phyloP scores from a whole-genome alignment of 2,888 invertebrate species.

The Thymelicus sylvestris region DNA sequence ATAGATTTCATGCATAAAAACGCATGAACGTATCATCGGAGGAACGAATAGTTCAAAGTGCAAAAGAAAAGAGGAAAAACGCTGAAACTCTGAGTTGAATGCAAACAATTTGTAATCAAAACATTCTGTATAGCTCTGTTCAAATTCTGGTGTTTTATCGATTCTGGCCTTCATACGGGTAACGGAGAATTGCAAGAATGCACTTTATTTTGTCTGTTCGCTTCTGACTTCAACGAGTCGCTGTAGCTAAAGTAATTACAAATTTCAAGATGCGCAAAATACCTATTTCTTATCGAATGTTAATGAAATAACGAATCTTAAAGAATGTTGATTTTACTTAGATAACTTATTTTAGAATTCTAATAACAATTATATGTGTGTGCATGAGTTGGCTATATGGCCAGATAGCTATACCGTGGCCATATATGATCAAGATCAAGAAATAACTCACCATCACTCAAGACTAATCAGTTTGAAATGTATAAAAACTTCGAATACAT shows the following conservation, averaged over 20 bases:
- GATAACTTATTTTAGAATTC: too few relatives aligned
- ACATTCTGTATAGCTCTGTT: background rate
- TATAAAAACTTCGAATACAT: background rate
- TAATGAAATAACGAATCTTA: too few relatives aligned
- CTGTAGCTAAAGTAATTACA: background rate
- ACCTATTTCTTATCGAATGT: too few relatives aligned
- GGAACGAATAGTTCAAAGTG: background rate
- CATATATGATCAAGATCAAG: too few relatives aligned
- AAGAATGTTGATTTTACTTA: too few relatives aligned
- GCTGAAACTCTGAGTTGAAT: background rate
- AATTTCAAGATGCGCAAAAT: too few relatives aligned
- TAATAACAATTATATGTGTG: too few relatives aligned
- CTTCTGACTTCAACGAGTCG: background rate
- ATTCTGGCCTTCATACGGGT: background rate
- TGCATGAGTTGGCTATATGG: too few relatives aligned
- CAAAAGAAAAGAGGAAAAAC: background rate
- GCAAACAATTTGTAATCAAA: slow-evolving; percentile 10
- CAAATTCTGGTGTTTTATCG: slow-evolving; percentile 2
- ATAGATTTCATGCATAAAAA: too few relatives aligned
- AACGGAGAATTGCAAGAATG: background rate
- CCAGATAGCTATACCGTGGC: too few relatives aligned
- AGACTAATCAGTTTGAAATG: background rate
- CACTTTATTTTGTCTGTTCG: background rate
- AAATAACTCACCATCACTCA: too few relatives aligned
- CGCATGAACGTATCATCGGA: background rate